Base-by-base conservation (phyloP, 2,113 vertebrate genomes). In the Holacanthus passer region DNA sequence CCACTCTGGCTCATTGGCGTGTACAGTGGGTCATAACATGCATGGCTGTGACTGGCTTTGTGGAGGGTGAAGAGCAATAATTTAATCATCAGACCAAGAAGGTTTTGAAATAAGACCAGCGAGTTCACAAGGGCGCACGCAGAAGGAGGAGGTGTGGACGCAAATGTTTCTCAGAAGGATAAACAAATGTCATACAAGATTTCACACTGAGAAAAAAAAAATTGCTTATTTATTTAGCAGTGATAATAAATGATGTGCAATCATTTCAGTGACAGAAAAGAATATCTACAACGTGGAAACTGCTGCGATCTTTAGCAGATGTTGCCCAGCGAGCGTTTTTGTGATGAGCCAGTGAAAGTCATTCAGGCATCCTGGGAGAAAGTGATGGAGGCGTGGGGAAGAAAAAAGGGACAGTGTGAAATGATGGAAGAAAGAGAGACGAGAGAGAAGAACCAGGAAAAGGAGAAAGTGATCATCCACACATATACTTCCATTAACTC, bases 31-130 rank as follows among this genome's bases (percentile, higher is more conserved):
- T 88, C 84, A 82, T 73, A 70, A 76, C 64, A 64, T 79, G 72
- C 68, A 53, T 32, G 47, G 50, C 66, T 64, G 74, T 64, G 65
- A 70, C 60, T 69, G 24, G 63, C 52, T 84, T 31, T 59, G 22
- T 88, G 55, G 75, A 89, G 73, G 88, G 79, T 90, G 86, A 84
- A 80, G 82, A 91, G 85, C 72, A 87, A 90, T 93, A 59, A 87
- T 89, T 89, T 84, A 80, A 82, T 88, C 74, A 86, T 73, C 67
- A 65, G 74, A 85, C 73, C 78, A 73, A 76, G 67, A 65, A 77
- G 69, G 35, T 80, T n/a, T 74, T 60, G 50, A 68, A 85, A 82
- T 70, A 60, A 79, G 75, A 77, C 56, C 58, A 19, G 24, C 22
- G 63, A 56, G 68, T 65, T 83, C 31, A 86, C 77, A 84, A 88